Evolutionary conservation across 2,888 invertebrate genomes (phyloP), one percentile per base, ranked within the genome.

Genomic region (Pycnomerus fuliginosus): DNA sequence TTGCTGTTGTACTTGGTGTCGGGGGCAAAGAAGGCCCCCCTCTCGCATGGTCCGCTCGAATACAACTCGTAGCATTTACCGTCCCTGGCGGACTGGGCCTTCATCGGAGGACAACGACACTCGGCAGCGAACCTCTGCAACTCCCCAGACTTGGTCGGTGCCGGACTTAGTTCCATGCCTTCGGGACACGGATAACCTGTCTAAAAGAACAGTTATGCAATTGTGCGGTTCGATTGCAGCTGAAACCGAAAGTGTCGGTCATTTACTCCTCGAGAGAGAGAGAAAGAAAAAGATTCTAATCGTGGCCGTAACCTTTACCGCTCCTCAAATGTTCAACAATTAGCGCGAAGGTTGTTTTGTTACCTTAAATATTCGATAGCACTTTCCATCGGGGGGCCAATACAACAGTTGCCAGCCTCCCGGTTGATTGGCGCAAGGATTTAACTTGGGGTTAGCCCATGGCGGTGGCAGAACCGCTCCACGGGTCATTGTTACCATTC

Each of bases 371-470:
- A 91, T 91, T 67, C 87, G 87, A 69, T 91, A 90, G 73, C 91
- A 91, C 70, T 86, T 83, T 49, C 87, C 85, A 66, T 91, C 84
- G 1, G 81, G 77, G 4, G 89, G 85, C 90, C 90, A 91, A 69
- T 84, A 90, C 39, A 91, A 77, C 65, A 90, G 77, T 61, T 90
- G 88, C 91, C 91, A 91, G 30, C 90, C 90, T 48, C 85, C 79
- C 0, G 88, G 84, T 67, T 85, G 82, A 2, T 80, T 74, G 2
- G 90, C 89, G 58, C 91, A 91, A 0, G 91, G 91, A 70, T 91
- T 91, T 58, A 81, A 77, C 50, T 79, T 76, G 1, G 88, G 85
- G 67, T 91, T 84, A 34, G 89, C 90, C 91, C 91, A 91, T 5
- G 89, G 88, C 1, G 91, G 91, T 20, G 90, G 85, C 56, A 87